Evolutionary conservation across 2,797 vertebrate species (phyloP).

Genomic region (Echeneis naucrates): DNA sequence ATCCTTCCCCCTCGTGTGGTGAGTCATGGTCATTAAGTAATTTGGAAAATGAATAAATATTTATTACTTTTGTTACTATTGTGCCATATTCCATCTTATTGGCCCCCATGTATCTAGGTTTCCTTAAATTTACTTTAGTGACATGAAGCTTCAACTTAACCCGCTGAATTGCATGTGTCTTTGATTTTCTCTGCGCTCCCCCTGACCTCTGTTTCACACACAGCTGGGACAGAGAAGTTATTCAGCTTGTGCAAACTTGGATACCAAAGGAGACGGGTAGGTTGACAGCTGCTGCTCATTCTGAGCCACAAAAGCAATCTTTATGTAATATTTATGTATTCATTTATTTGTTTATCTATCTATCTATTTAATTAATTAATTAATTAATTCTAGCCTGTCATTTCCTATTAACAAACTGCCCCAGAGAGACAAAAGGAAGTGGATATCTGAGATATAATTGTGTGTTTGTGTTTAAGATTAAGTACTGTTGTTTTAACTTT

Average conservation of each 20-base stretch:
- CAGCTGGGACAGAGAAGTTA: conserved; percentile 97
- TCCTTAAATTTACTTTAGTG: conserved; percentile 44
- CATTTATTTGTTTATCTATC: no score
- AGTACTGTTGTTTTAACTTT: conserved; percentile 61
- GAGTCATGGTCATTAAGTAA: conserved; percentile 51
- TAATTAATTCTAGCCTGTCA: conserved; percentile 65
- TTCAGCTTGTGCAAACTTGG: conserved; percentile 90
- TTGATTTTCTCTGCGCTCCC: conserved; percentile 62
- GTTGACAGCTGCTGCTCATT: conserved; percentile 55
- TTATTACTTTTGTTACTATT: conserved; percentile 30
- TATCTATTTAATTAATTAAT: no score
- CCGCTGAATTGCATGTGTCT: conserved; percentile 51
- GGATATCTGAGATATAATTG: conserved; percentile 58
- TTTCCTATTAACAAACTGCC: conserved; percentile 47
- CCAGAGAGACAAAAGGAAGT: conserved; percentile 26
- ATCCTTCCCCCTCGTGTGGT: conserved; percentile 94
- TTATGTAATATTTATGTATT: no score
- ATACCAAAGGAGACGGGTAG: conserved; percentile 93
- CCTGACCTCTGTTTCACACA: conserved; percentile 72
- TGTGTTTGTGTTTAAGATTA: conserved; percentile 54
- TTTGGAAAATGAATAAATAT: conserved; percentile 47
- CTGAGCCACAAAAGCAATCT: conserved; percentile 55
- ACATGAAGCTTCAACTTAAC: conserved; percentile 47
- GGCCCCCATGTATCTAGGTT: conserved; percentile 23
- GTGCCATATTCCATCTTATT: conserved; percentile 30